Evolutionary conservation across 1,140 invertebrate genomes (phyloP), one percentile per base, ranked within the genome.

Genomic region (Thrips palmi): DNA sequence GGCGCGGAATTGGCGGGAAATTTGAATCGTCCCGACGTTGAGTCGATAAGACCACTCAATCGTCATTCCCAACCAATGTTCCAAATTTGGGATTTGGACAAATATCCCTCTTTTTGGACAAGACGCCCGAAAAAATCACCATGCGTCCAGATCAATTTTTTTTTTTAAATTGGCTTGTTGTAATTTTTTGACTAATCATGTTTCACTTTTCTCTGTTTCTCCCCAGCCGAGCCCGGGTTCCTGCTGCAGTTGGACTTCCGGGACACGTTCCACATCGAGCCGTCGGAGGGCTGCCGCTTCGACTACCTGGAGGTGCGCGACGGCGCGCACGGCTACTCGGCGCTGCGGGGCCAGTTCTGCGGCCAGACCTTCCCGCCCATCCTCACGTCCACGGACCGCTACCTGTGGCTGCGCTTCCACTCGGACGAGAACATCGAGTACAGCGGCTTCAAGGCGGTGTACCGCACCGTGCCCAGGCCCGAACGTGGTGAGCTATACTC

Each of bases 391-490:
- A 69, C 71, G 27, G 72, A 75, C 29, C 63, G 78, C 11, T 73
- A 75, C 52, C 65, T 92, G 18, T 89, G 83, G 83, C 59, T 89
- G 10, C 65, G 73, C 31, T 92, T 92, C 58, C 69, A 70, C 37
- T 83, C 81, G 1, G 85, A 92, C 49, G 77, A 80, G 39, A 79
- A 73, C 47, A 82, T 89, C 43, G 75, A 87, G 53, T 80, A 78
- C 49, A 60, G 58, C 12, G 86, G 86, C 2, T 91, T 92, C 55
- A 70, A 68, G 44, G 84, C 80, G 2, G 70, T 86, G 1, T 84
- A 77, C 54, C 64, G 59, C 33, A 75, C 66, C 52, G 56, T 77
- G 25, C 62, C 66, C 4, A 57, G 65, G 39, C 68, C 64, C n/a
- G 58, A 59, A 24, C 50, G 58, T 31, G 44, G 62, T 64, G 50